phyloP scores from a whole-genome alignment of 2,888 invertebrate genomes.

The Mesorhabditis belari region DNA sequence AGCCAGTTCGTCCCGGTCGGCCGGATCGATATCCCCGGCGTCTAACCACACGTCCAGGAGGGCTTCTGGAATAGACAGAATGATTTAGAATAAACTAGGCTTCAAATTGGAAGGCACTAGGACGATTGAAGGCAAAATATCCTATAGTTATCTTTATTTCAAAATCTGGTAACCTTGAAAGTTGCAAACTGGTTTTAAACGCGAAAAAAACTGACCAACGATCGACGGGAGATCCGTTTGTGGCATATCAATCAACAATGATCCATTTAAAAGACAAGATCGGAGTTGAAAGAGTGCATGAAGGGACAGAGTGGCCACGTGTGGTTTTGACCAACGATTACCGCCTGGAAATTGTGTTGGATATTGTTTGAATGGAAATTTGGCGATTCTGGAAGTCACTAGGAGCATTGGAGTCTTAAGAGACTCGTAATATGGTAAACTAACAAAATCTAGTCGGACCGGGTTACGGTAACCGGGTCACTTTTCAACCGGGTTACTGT shows the following conservation, averaged over 20 bases:
- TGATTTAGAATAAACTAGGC: not conserved
- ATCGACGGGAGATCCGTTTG: conserved; percentile 63
- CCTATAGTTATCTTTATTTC: not conserved
- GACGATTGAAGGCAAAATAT: not conserved
- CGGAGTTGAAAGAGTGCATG: conserved; percentile 92
- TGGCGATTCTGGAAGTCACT: too few species aligned
- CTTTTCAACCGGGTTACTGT: too few species aligned
- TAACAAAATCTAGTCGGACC: too few species aligned
- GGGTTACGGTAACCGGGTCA: too few species aligned
- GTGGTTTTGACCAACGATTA: conserved; percentile 89
- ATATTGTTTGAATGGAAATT: too few species aligned
- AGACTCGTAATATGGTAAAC: too few species aligned
- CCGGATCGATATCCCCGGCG: conserved; percentile 65
- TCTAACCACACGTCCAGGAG: conserved; percentile 56
- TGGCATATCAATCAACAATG: conserved; percentile 69
- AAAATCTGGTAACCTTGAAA: too few species aligned
- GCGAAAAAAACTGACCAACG: conserved; percentile 36
- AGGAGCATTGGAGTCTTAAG: too few species aligned
- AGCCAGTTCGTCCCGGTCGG: conserved; percentile 70
- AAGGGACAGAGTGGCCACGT: conserved; percentile 87
- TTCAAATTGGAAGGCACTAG: not conserved
- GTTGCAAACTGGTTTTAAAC: too few species aligned
- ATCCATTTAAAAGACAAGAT: conserved; percentile 78
- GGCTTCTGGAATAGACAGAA: conserved; percentile 33
- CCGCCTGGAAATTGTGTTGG: conserved; percentile 66